Conservation (phyloP, 2,797 vertebrate species). For the Bufotes viridis region DNA sequence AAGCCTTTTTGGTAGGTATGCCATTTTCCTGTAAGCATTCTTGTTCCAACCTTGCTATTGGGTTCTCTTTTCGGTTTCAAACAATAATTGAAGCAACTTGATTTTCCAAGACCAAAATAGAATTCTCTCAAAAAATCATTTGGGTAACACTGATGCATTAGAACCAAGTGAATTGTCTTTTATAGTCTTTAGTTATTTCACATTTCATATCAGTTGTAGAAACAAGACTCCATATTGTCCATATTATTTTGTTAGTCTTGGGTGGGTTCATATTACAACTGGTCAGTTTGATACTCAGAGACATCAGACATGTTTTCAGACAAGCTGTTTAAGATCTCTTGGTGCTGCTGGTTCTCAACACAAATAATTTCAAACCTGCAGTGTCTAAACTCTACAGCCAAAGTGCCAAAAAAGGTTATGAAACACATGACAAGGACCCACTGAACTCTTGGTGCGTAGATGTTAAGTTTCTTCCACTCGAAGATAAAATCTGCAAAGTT, state of each 20-base stretch:
- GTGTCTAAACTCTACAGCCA: slow-evolving; percentile 89
- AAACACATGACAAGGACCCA: slow-evolving; percentile 92
- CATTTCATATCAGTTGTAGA: slow-evolving; percentile 24
- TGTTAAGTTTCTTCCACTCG: slow-evolving; percentile 75
- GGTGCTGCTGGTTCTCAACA: slow-evolving; percentile 81
- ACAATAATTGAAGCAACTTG: not conserved
- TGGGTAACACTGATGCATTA: slow-evolving; percentile 31
- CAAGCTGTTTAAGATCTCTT: slow-evolving; percentile 74
- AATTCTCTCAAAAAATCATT: slow-evolving; percentile 30
- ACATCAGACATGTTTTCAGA: slow-evolving; percentile 79
- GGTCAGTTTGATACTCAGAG: slow-evolving; percentile 79
- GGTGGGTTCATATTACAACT: slow-evolving; percentile 69
- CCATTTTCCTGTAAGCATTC: not conserved
- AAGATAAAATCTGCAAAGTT: slow-evolving; percentile 78
- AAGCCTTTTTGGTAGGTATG: not conserved
- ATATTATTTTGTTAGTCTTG: not conserved
- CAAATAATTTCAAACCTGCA: slow-evolving; percentile 81
- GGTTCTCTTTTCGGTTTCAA: not conserved
- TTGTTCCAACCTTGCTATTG: not conserved
- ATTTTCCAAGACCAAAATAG: not conserved
- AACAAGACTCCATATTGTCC: not conserved
- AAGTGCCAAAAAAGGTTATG: slow-evolving; percentile 82
- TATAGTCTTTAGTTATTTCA: slow-evolving; percentile 23
- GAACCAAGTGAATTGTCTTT: slow-evolving; percentile 32
- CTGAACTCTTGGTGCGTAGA: slow-evolving; percentile 83